These are phyloP conservation scores for Phalanger gymnotis DNA, from an alignment of 2,797 vertebrate genomes.

Conservation along the genomic window DNA sequence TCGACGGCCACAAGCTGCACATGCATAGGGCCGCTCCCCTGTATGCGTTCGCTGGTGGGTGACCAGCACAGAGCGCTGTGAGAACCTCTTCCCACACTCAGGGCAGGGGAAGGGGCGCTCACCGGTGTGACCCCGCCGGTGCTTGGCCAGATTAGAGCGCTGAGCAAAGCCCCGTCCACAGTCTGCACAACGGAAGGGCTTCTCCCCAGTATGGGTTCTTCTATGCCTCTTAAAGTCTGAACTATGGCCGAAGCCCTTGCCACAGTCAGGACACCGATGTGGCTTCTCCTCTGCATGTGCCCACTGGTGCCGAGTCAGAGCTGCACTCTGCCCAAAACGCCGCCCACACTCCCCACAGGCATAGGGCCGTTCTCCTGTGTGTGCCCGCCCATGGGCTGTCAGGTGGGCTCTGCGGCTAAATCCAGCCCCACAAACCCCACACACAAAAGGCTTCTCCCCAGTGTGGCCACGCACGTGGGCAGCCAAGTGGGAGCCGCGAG, in stretches of 20 bases:
- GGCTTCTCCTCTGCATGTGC: constrained; percentile 72
- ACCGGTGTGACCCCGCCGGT: constrained; percentile 74
- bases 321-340: constrained; percentile 69
- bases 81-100: constrained; percentile 77
- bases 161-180: constrained; percentile 78
- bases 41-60: constrained; percentile 81
- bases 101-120: constrained; percentile 76
- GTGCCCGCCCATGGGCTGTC: constrained; percentile 75
- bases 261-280: constrained; percentile 77
- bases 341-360: constrained; percentile 75
- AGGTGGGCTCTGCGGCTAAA: constrained; percentile 78
- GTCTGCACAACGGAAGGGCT: constrained; percentile 76
- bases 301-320: constrained; percentile 72
- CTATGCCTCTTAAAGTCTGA: constrained; percentile 76
- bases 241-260: constrained; percentile 78
- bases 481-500: constrained; percentile 75
- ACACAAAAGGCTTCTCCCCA: constrained; percentile 75
- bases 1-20: constrained; percentile 76
- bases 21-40: constrained; percentile 80
- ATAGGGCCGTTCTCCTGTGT: constrained; percentile 72
- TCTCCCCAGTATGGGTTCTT: constrained; percentile 75
- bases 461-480: constrained; percentile 78
- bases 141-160: constrained; percentile 76
- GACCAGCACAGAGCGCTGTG: constrained; percentile 74
- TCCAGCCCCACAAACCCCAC: constrained; percentile 76